These are phyloP conservation scores for Pentalonia nigronervosa DNA, from an alignment of 1,140 invertebrate species.

Conservation along the genomic window DNA sequence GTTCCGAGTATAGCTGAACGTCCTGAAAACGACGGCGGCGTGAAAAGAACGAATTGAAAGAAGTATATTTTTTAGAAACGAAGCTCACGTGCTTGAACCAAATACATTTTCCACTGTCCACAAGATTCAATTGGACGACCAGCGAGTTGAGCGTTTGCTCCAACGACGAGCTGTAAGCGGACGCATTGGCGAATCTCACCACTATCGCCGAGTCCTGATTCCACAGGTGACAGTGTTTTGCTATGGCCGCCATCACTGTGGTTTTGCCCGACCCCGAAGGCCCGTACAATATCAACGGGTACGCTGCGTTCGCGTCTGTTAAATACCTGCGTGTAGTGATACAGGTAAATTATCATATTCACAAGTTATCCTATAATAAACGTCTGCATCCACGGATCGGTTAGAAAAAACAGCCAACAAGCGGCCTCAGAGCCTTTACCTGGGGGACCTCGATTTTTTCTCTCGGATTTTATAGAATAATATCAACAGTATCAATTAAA, in stretches of 20 bases:
- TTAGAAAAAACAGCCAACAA: background rate
- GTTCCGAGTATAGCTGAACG: constrained; percentile 66
- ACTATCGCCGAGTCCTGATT: constrained; percentile 68
- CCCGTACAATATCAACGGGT: constrained; percentile 78
- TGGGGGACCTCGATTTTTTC: too few relatives aligned
- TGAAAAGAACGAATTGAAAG: background rate
- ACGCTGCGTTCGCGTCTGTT: constrained; percentile 67
- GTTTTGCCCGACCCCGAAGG: constrained; percentile 82
- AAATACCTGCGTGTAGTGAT: constrained; percentile 70
- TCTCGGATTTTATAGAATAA: too few relatives aligned
- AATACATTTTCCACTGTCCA: constrained; percentile 69
- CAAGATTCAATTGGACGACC: constrained; percentile 72
- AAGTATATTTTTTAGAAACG: background rate
- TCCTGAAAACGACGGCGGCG: constrained; percentile 57
- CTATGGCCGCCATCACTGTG: constrained; percentile 75
- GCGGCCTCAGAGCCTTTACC: background rate
- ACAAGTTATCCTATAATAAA: background rate
- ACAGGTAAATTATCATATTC: background rate
- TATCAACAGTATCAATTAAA: too few relatives aligned
- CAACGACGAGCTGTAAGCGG: constrained; percentile 72
- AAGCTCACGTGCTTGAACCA: constrained; percentile 68
- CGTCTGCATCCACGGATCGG: accelerated
- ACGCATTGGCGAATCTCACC: constrained; percentile 73
- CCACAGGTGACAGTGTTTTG: constrained; percentile 73
- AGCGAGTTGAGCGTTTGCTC: constrained; percentile 73